Evolutionary conservation across 2,888 invertebrate genomes (phyloP), one percentile per base, ranked within the genome.

Genomic region (Oxyscelio sp.): DNA sequence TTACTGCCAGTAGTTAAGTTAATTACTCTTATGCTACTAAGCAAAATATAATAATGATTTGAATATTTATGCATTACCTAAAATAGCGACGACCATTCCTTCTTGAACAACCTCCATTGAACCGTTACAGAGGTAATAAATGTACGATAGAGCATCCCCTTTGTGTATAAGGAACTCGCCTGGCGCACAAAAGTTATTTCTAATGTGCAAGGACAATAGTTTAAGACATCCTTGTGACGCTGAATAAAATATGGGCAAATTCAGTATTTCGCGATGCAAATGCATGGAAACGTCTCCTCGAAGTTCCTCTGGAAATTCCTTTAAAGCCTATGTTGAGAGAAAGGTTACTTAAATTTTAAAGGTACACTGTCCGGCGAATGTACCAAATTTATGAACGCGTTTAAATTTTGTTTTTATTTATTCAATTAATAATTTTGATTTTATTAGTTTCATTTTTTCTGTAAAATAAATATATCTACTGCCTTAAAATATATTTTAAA

Each of bases 71-170:
- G 45, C 61, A 96, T 96, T 95, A 99, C 99, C 99, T 88, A 99
- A 95, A 91, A 99, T 99, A 78, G 99, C 99, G 19, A 99, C 99
- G 66, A 99, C 99, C 98, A 99, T 99, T 86, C 97, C 97, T 91
- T 98, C 97, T 94, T 99, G 98, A 91, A 99, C 97, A 52, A 99
- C 98, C 95, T 99, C 99, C 98, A 99, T 98, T 27, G 98, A 98
- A 5, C 99, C 99, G 92, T 99, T 99, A 95, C 98, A 99, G 87
- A 99, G 96, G 94, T 99, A 98, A 95, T 98, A 99, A 90, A 99
- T 98, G 93, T 98, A 98, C 83, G 97, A 97, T 27, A 99, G 96
- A 5, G 98, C 98, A 92, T 99, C 99, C 45, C 99, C 99, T 95
- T 97, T 98, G 95, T 99, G 99, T 50, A 99, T 97, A 56, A 99